Evolutionary conservation across 1,140 invertebrate genomes (phyloP).

Genomic region (Ostrea denselamellosa): DNA sequence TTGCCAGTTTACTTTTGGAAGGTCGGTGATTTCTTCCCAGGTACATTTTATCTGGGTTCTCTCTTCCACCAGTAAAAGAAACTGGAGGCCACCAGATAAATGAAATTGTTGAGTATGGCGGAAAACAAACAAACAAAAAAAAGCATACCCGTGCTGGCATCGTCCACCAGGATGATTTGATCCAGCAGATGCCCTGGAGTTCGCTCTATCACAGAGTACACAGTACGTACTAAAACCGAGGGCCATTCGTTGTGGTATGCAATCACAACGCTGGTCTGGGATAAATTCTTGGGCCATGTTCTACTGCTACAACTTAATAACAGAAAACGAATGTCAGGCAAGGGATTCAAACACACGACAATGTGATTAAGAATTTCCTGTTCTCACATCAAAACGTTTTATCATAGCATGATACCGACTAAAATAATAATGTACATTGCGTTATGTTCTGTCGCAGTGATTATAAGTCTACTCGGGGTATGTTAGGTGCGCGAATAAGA

Average conservation of each 20-base stretch:
- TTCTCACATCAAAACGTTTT: not conserved
- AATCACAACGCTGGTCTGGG: constrained; percentile 91
- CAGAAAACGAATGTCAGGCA: not conserved
- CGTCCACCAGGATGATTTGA: constrained; percentile 96
- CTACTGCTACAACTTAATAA: constrained; percentile 37
- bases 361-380: not conserved
- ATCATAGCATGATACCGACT: not conserved
- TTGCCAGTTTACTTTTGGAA: no score
- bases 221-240: constrained; percentile 90
- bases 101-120: no score
- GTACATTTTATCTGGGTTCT: no score
- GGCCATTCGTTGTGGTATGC: constrained; percentile 98
- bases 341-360: not conserved
- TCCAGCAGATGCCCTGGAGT: constrained; percentile 88
- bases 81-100: no score
- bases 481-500: no score
- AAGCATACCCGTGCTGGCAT: constrained; percentile 79
- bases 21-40: no score
- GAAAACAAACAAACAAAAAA: no score
- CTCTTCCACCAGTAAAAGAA: no score
- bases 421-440: not conserved
- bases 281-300: constrained; percentile 78
- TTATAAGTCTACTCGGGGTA: no score
- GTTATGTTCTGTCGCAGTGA: not conserved
- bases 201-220: constrained; percentile 91